Evolutionary conservation across 2,888 invertebrate genomes (phyloP).

Genomic region (Cheilosia impressa): DNA sequence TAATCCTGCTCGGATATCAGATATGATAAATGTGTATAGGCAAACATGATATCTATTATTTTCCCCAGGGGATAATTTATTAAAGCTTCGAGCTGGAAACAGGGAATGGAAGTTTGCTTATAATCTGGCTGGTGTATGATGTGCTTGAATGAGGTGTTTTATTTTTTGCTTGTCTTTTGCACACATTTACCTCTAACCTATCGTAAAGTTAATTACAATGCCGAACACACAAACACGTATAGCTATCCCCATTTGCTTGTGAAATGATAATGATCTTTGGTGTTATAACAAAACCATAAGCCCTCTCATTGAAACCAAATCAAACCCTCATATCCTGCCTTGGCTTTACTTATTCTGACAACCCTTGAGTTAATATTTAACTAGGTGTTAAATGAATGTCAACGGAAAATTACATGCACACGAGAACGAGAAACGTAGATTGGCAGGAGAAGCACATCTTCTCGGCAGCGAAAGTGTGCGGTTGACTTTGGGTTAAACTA

Average conservation of each 20-base stretch:
- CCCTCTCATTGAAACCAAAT: slow-evolving; percentile 43
- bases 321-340: slow-evolving; percentile 55
- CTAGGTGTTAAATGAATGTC: slow-evolving; percentile 75
- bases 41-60: background rate
- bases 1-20: too few relatives aligned
- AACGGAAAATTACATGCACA: slow-evolving; percentile 68
- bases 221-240: slow-evolving; percentile 21
- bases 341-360: slow-evolving; percentile 65
- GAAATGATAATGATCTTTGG: slow-evolving; percentile 72
- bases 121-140: slow-evolving; percentile 43
- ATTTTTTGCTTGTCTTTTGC: background rate
- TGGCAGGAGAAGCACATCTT: slow-evolving; percentile 5
- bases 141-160: background rate
- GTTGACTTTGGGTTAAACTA: slow-evolving; percentile 67
- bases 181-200: slow-evolving; percentile 28
- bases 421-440: slow-evolving; percentile 1
- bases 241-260: slow-evolving; percentile 33
- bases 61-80: slow-evolving; percentile 39
- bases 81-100: slow-evolving; percentile 11
- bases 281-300: slow-evolving; percentile 66
- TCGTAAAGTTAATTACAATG: slow-evolving; percentile 65
- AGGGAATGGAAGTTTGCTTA: slow-evolving; percentile 15
- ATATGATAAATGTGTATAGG: background rate
- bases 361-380: slow-evolving; percentile 73
- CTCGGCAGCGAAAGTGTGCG: slow-evolving; percentile 54